phyloP scores from a whole-genome alignment of 2,797 vertebrate genomes.

The Parauchenoglanis punctatus region DNA sequence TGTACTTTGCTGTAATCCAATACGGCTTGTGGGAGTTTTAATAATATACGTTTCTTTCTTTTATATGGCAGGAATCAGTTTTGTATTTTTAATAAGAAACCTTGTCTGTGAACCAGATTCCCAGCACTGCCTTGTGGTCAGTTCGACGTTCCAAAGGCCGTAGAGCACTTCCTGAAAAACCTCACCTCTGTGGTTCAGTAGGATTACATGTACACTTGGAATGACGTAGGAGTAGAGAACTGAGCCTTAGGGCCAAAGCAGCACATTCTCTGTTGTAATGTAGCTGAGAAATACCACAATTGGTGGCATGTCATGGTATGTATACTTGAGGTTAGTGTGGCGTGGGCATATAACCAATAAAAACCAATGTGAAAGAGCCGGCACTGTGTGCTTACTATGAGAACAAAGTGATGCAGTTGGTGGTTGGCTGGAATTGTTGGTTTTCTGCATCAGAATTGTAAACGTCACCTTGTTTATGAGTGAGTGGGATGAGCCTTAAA shows the following conservation, averaged over 20 bases:
- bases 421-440: background rate
- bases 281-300: conserved; percentile 14
- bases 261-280: conserved; percentile 2
- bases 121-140: conserved; percentile 31
- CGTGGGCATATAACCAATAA: conserved; percentile 23
- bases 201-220: conserved; percentile 19
- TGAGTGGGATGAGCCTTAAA: background rate
- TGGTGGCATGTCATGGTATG: conserved; percentile 27
- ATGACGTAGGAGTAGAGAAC: conserved; percentile 12
- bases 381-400: conserved; percentile 34
- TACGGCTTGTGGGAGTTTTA: background rate
- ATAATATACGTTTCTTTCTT: background rate
- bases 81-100: background rate
- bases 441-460: conserved; percentile 20
- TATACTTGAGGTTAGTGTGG: conserved; percentile 3
- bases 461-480: background rate
- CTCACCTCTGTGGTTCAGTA: conserved; percentile 9
- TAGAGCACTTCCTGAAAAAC: background rate
- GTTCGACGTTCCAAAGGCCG: background rate
- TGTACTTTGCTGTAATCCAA: background rate
- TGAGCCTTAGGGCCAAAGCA: background rate
- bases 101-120: background rate
- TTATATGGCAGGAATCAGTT: background rate
- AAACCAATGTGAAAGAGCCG: conserved; percentile 31
- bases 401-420: background rate